Evolutionary conservation across 2,888 invertebrate genomes (phyloP).

Genomic region (Carpatolechia fugitivella): DNA sequence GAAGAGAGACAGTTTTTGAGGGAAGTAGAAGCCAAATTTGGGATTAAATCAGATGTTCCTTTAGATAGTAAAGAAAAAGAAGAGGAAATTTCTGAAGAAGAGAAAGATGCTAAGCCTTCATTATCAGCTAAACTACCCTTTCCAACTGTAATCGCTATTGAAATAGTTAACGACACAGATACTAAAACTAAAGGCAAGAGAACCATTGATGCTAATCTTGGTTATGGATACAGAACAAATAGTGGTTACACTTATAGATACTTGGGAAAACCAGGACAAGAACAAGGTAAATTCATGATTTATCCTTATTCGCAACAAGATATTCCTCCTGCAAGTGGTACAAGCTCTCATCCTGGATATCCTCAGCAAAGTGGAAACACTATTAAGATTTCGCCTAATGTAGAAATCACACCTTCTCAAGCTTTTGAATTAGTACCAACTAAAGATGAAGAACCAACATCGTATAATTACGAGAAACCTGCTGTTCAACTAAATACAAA

Average conservation of each 20-base stretch:
- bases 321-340: conserved; percentile 57
- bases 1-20: conserved; percentile 68
- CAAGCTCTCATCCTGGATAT: conserved; percentile 23
- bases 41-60: conserved; percentile 54
- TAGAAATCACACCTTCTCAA: conserved; percentile 80
- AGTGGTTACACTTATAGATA: conserved; percentile 72
- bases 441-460: conserved; percentile 47
- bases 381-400: conserved; percentile 47
- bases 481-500: conserved; percentile 46
- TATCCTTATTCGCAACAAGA: conserved; percentile 86
- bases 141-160: conserved; percentile 81
- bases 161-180: conserved; percentile 79
- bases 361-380: conserved; percentile 31
- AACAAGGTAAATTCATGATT: conserved; percentile 80
- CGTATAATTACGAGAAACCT: conserved; percentile 57
- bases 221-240: conserved; percentile 82
- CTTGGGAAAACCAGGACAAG: conserved; percentile 65
- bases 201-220: conserved; percentile 85
- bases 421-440: conserved; percentile 71
- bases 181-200: conserved; percentile 80
- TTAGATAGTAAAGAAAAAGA: conserved; percentile 38
- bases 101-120: conserved; percentile 18
- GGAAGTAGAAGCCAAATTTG: conserved; percentile 72
- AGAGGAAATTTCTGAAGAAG: conserved; percentile 18
- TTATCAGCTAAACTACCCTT: conserved; percentile 37